These are phyloP conservation scores for Sanderia malayensis DNA, from an alignment of 30 jellyfish, hydroid and myxozoan genomes.

Conservation along the genomic window DNA sequence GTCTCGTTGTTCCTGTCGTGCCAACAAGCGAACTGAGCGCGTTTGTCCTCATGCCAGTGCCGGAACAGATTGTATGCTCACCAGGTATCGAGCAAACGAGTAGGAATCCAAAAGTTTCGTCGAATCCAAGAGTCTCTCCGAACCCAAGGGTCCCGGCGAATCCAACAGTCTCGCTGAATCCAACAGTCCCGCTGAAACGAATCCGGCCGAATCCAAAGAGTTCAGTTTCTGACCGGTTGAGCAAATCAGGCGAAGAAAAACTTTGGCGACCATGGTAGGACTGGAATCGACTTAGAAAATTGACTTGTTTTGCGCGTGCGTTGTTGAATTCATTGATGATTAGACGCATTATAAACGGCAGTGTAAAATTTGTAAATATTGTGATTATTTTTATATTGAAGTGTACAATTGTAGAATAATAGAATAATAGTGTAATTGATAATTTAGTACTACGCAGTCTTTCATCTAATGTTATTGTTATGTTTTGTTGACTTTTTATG, in stretches of 20 bases:
- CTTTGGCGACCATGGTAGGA: constrained; percentile 63
- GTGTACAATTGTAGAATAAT: background rate
- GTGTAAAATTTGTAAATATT: background rate
- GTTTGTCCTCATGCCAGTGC: constrained; percentile 13
- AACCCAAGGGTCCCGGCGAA: no score
- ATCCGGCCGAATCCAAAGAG: background rate
- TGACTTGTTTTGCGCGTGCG: no score
- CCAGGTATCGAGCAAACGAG: no score
- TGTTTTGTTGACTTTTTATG: no score
- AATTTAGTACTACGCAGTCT: no score
- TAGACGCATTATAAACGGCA: no score
- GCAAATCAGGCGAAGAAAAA: constrained; percentile 10
- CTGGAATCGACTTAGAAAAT: background rate
- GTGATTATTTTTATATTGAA: background rate
- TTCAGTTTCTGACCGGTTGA: background rate
- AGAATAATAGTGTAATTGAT: background rate
- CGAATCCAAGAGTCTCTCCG: no score
- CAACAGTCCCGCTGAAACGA: no score
- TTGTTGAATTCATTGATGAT: no score
- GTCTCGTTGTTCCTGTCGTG: background rate
- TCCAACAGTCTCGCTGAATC: no score
- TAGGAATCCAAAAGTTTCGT: no score
- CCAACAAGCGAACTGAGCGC: constrained; percentile 21
- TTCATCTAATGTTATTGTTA: no score
- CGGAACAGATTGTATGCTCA: constrained; percentile 22